Percentiles rank a stretch among this genome's conserved stretches.
These are phyloP conservation scores for Tribolium castaneum DNA, from an alignment of 1,140 invertebrate species.

Conservation along the genomic window DNA sequence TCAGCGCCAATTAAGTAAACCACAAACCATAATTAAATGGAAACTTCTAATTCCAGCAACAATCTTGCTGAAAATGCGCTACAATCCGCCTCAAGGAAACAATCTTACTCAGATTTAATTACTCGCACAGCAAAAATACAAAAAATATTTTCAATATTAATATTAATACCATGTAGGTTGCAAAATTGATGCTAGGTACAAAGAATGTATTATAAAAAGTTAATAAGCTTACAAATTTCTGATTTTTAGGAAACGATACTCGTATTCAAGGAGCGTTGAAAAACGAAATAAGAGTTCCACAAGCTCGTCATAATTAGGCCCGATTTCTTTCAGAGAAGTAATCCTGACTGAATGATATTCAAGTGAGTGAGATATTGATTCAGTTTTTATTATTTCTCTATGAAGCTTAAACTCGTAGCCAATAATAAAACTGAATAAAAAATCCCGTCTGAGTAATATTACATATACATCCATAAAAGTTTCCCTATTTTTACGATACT, in stretches of 20 bases:
- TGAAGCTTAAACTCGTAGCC: neutral
- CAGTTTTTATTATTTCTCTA: neutral
- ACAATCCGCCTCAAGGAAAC: neutral
- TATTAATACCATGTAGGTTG: too few relatives aligned
- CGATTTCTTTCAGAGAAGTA: neutral
- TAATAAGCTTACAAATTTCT: neutral
- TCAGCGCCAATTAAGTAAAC: constrained; percentile 10
- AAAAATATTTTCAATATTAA: too few relatives aligned
- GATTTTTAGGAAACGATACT: neutral
- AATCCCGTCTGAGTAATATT: constrained; percentile 6
- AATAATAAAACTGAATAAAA: constrained; percentile 5
- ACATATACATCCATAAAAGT: constrained; percentile 11
- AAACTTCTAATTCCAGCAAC: neutral
- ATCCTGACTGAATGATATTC: neutral
- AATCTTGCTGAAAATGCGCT: neutral
- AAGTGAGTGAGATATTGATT: neutral
- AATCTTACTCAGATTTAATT: neutral
- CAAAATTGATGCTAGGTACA: too few relatives aligned
- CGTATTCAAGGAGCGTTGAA: neutral
- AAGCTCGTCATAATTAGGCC: neutral
- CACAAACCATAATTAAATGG: constrained; percentile 3
- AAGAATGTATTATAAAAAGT: too few relatives aligned
- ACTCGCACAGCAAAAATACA: too few relatives aligned
- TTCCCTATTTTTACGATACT: constrained; percentile 6
- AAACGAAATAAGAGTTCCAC: neutral